phyloP scores from a whole-genome alignment of 2,888 invertebrate genomes.

The Drosophila borborema region DNA sequence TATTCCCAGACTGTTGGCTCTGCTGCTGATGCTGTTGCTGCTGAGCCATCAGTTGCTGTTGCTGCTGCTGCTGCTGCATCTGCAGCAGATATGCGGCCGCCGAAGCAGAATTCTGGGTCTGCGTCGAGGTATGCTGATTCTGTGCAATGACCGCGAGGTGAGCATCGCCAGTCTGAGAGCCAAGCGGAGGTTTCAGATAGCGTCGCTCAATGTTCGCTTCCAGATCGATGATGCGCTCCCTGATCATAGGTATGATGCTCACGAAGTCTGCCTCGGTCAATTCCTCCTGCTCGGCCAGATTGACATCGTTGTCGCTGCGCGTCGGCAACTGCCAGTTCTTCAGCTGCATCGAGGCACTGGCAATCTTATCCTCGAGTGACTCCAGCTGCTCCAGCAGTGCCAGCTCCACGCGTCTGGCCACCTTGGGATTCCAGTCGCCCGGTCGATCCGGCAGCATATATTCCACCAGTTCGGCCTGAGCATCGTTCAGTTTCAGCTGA shows the following conservation, averaged over 20 bases:
- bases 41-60: constrained; percentile 73
- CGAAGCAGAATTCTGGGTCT: constrained; percentile 84
- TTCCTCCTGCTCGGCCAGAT: constrained; percentile 85
- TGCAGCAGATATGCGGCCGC: constrained; percentile 83
- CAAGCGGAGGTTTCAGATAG: constrained; percentile 95
- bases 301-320: constrained; percentile 86
- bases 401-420: constrained; percentile 93
- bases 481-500: constrained; percentile 67
- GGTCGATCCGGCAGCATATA: constrained; percentile 81
- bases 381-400: constrained; percentile 93
- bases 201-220: constrained; percentile 97
- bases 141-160: constrained; percentile 87
- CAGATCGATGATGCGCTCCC: constrained; percentile 91
- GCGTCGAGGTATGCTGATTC: constrained; percentile 84
- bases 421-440: constrained; percentile 85
- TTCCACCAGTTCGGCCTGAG: constrained; percentile 43
- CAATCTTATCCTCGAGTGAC: constrained; percentile 94
- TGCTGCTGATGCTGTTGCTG: constrained; percentile 74
- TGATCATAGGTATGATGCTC: constrained; percentile 87
- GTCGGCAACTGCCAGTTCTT: constrained; percentile 94
- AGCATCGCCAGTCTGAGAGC: constrained; percentile 88
- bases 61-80: constrained; percentile 82
- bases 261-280: constrained; percentile 85
- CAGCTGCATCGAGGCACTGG: constrained; percentile 94
- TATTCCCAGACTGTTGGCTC: constrained; percentile 69